Evolutionary conservation across 2,888 invertebrate species (phyloP), one percentile per base, ranked within the genome.

Genomic region (Aplocera efformata): DNA sequence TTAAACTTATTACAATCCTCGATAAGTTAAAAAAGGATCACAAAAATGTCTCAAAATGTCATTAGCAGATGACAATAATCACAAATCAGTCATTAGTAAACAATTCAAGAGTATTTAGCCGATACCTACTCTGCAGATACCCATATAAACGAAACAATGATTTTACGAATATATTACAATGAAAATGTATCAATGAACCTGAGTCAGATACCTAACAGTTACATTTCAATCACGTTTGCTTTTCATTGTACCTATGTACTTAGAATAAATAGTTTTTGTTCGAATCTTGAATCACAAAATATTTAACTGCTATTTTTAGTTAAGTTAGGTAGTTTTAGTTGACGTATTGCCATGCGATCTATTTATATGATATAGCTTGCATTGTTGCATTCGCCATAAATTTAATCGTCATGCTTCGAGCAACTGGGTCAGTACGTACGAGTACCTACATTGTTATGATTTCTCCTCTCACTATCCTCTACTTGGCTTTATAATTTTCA

Each of bases 351-450:
- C 13, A 17, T n/a, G 13, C 13, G n/a, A n/a, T n/a, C n/a, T n/a
- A n/a, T n/a, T n/a, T n/a, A n/a, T n/a, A n/a, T n/a, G 13, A 2
- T 17, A 17, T 3, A 17, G 13, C 13, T 17, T 17, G 13, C 13
- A 17, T 17, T 17, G 13, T 17, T 17, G 40, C 42, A 44, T 40
- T 32, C 45, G 62, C 56, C 71, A 11, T 30, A n/a, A n/a, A n/a
- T n/a, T n/a, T n/a, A 25, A 29, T 27, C 28, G 76, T 75, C 76
- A 75, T 73, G 75, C 68, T 37, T 56, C 67, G 66, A 61, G 56
- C 67, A 78, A 73, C 70, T 79, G 58, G 80, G 78, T 60, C 74
- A 64, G 50, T 57, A 36, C 30, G 34, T 40, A 51, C 64, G 65
- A 64, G 50, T 57, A 36, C 30, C 30, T 40, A 51, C 64, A 66